Conservation (phyloP, 2,113 vertebrate species). For the Phaethon lepturus region DNA sequence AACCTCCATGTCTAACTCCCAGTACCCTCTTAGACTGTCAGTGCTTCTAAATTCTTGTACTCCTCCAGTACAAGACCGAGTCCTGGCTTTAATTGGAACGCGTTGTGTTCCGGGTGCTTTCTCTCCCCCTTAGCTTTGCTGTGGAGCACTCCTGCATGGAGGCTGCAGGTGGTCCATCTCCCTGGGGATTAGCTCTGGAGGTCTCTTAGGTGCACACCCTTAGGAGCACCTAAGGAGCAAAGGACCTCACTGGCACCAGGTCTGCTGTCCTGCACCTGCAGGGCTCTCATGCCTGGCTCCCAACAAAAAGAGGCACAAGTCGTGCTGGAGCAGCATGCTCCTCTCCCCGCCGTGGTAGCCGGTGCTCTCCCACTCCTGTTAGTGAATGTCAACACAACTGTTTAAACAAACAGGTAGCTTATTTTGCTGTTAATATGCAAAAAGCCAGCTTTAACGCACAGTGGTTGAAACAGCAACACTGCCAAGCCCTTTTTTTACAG, state of each 20-base stretch:
- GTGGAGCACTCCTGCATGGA: rapidly evolving
- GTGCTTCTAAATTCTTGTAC: not conserved
- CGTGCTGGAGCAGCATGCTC: rapidly evolving
- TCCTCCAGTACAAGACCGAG: not conserved
- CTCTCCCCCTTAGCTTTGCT: not conserved
- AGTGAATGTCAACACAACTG: not conserved
- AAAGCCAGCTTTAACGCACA: not conserved
- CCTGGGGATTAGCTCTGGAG: not conserved
- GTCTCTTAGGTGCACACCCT: not conserved
- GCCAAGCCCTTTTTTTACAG: not conserved
- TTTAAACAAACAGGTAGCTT: not conserved
- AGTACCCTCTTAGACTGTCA: too few species aligned
- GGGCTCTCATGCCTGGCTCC: not conserved
- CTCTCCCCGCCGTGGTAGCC: not conserved
- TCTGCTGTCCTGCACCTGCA: not conserved
- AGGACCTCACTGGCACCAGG: rapidly evolving
- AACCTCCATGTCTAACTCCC: not conserved
- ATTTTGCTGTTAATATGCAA: not conserved
- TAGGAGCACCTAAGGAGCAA: too few species aligned
- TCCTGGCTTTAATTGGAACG: not conserved
- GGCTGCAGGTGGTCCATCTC: not conserved
- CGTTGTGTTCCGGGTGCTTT: not conserved
- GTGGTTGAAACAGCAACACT: not conserved
- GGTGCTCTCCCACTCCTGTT: rapidly evolving
- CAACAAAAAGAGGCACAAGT: not conserved